Conservation (phyloP, 2,113 vertebrate species). For the Pardalotus punctatus region DNA sequence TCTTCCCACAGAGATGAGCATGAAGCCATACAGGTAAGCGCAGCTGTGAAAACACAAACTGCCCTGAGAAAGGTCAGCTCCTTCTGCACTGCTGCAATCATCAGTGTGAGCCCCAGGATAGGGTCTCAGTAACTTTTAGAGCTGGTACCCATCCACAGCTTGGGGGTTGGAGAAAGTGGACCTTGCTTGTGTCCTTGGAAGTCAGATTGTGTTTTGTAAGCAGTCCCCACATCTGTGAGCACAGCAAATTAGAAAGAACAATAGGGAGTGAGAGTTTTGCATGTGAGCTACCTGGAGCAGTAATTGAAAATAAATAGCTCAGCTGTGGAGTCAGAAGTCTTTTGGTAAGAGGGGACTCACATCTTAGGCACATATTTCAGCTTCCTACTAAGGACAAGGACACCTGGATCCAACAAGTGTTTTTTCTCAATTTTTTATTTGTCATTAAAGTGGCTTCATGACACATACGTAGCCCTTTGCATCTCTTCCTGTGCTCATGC, state of each 20-base stretch:
- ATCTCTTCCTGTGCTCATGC: background rate
- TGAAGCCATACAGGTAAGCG: background rate
- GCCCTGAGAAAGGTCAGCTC: background rate
- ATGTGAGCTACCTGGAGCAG: background rate
- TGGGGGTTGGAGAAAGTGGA: background rate
- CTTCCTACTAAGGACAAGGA: background rate
- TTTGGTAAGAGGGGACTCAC: background rate
- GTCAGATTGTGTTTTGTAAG: background rate
- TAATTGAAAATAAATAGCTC: background rate
- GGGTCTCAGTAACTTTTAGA: background rate
- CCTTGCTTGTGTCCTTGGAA: background rate
- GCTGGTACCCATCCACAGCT: background rate
- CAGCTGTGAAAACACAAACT: background rate
- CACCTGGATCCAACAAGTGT: background rate
- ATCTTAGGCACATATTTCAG: background rate
- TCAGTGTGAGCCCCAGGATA: fast-evolving
- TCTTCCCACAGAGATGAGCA: background rate
- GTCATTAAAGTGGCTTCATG: background rate
- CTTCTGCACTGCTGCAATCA: background rate
- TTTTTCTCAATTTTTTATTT: background rate
- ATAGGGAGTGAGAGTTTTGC: too few species aligned
- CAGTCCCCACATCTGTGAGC: background rate
- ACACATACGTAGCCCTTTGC: background rate
- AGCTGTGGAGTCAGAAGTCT: fast-evolving
- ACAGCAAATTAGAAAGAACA: background rate